Base-by-base conservation (phyloP, 1,140 invertebrate species). In the Ridgeia piscesae region DNA sequence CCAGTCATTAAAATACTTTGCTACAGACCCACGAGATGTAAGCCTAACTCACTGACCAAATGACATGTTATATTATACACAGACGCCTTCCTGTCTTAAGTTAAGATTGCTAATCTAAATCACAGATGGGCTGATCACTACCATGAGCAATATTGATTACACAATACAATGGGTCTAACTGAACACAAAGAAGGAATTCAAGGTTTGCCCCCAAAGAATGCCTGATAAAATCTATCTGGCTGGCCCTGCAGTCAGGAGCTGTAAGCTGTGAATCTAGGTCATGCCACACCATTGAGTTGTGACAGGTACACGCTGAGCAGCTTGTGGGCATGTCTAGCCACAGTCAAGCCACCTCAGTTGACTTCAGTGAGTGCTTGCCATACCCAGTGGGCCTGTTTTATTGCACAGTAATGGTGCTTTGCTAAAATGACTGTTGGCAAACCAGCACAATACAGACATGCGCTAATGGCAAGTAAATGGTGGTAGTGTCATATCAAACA, bases 321-420 rank as follows among this genome's bases (percentile, higher is more conserved):
- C 58, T 77, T 27, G 58, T 77, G 58, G 58, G 58, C 27, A 77
- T 77, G 58, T 77, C 58, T 77, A 77, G 58, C 58, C 58, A 21
- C 58, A 77, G 58, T 77, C 42, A 42, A 21, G 58, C 27, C 27
- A 77, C 58, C 8, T 77, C 58, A 77, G n/a, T n/a, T 21, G 27
- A 31, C 42, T 42, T 42, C 42, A 31, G 11, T 77, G 58, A 77
- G 27, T 8, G 27, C 58, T 21, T 77, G 14, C 58, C 58, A 77
- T 21, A 31, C 58, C 4, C 58, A 77, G 58, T 77, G 58, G 58
- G 58, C 58, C 58, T 27, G 58, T 77, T 77, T 77, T 77, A 77
- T 77, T 77, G 58, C 58, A 77, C 58, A 77, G 58, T 77, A 77
- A 77, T 77, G 58, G 58, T 77, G 58, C 58, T 77, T 77, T 77